Base-by-base conservation (phyloP, 2,888 invertebrate genomes). In the Drepana falcataria region DNA sequence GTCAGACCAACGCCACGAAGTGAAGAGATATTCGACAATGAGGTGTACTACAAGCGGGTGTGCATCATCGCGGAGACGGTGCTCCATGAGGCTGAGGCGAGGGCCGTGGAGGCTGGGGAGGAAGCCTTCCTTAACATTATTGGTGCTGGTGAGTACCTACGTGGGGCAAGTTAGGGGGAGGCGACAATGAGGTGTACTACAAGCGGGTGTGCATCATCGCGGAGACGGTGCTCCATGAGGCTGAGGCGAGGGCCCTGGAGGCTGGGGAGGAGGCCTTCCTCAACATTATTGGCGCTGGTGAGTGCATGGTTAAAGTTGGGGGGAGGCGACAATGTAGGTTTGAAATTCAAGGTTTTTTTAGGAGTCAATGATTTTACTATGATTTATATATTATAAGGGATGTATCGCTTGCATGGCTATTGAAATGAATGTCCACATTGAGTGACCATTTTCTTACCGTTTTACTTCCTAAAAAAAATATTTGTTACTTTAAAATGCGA, bases 231-330 rank as follows among this genome's bases (percentile, higher is more conserved):
- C 72, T 95, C 1, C 66, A 94, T 21, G 95, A 95, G 57, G 93
- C 94, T 0, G 92, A 94, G 57, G 77, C 84, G 0, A 83, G 94
- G n/a, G 94, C 93, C 0, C 75, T 75, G 7, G 80, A 80, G 0
- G 83, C 75, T 2, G 87, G 80, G 35, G 93, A 87, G 44, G 80
- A 83, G 4, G 94, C 93, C 0, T 95, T 91, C 64, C 65, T 95
- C 0, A 94, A 95, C 74, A 89, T 95, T 4, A 92, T 95, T 41
- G 95, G 95, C 7, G 92, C 93, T 48, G 94, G 94, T 67, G 65
- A 86, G 64, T 81, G 6, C 3, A 63, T 5, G 68, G 60, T 0
- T 0, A 0, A 37, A 4, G 37, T 37, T 37, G 21, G 21, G n/a
- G n/a, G 21, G 21, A 21, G 21, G 21, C 48, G 87, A 86, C 60